Evolutionary conservation across 2,888 invertebrate species (phyloP).

Genomic region (Brenthis ino): DNA sequence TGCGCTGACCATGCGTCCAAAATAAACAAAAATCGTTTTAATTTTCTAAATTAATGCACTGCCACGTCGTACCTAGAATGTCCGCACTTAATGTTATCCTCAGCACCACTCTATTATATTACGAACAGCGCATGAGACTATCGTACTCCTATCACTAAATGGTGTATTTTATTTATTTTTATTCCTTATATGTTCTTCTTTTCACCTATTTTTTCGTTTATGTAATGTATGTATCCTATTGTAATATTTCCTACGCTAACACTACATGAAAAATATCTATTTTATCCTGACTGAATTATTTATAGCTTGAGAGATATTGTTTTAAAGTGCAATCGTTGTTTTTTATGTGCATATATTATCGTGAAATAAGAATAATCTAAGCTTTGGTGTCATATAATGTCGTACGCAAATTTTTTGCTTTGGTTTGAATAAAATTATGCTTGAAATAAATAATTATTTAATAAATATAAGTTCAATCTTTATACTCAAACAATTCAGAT

Average conservation of each 20-base stretch:
- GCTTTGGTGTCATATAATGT: slow-evolving; percentile 10
- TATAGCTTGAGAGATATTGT: background rate
- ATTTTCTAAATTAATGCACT: slow-evolving; percentile 60
- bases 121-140: slow-evolving; percentile 62
- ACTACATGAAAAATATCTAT: slow-evolving; percentile 6
- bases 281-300: background rate
- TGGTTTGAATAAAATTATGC: background rate
- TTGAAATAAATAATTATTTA: background rate
- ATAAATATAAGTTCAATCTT: background rate
- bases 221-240: slow-evolving; percentile 5
- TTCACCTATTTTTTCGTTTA: slow-evolving; percentile 18
- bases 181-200: slow-evolving; percentile 37
- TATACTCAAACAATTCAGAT: no score
- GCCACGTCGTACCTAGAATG: slow-evolving; percentile 60
- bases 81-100: slow-evolving; percentile 75
- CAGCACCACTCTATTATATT: slow-evolving; percentile 62
- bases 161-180: slow-evolving; percentile 45
- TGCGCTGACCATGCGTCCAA: slow-evolving; percentile 53
- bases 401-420: slow-evolving; percentile 10
- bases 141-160: slow-evolving; percentile 48
- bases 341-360: slow-evolving; percentile 5
- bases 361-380: slow-evolving; percentile 4
- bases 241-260: slow-evolving; percentile 10
- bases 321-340: background rate
- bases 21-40: slow-evolving; percentile 50